A percentile compares a stretch with the other conserved stretches of the same genome.
Evolutionary conservation across 2,113 vertebrate genomes (phyloP).

Genomic region (Seriola dumerili): DNA sequence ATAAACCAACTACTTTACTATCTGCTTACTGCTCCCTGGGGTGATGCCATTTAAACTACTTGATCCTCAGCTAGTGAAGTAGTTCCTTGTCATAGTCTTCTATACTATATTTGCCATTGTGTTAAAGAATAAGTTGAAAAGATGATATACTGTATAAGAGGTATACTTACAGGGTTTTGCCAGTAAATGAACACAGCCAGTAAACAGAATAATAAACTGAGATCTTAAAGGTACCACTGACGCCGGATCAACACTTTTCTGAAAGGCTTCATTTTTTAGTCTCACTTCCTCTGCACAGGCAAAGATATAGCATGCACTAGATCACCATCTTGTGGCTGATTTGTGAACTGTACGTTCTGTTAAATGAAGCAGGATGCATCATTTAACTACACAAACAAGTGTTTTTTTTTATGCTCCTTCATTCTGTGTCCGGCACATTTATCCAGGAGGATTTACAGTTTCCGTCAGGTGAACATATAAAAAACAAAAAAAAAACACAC

Average conservation of each 20-base stretch:
- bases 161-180: background rate
- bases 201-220: background rate
- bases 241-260: conserved; percentile 41
- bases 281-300: background rate
- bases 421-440: background rate
- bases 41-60: background rate
- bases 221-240: conserved; percentile 12
- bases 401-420: background rate
- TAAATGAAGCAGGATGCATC: background rate
- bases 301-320: background rate
- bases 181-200: background rate
- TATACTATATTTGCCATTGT: background rate
- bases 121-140: background rate
- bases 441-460: background rate
- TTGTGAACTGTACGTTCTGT: conserved; percentile 28
- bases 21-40: background rate
- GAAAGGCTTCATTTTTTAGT: background rate
- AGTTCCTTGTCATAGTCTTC: background rate
- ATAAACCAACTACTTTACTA: background rate
- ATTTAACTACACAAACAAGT: background rate
- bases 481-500: background rate
- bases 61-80: conserved; percentile 27
- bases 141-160: background rate
- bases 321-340: conserved; percentile 70
- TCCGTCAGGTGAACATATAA: background rate